Base-by-base conservation (phyloP, 2,888 invertebrate genomes). In the Blastobasis lacticolella region DNA sequence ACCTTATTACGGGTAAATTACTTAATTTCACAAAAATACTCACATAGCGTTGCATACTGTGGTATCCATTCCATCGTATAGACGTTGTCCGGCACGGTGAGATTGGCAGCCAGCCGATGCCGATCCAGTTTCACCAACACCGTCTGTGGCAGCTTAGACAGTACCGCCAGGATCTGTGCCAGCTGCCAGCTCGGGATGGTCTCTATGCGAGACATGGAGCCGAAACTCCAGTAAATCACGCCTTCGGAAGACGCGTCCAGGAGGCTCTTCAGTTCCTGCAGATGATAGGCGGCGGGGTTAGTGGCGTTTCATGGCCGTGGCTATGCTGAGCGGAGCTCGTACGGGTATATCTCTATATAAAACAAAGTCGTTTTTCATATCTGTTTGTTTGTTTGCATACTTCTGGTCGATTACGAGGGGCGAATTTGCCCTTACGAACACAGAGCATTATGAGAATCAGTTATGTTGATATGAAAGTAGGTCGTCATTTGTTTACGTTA, bases 181-280 rank as follows among this genome's bases (percentile, higher is more conserved):
- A 90, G 62, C 57, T 75, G 85, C 10, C 82, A 75, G 42, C 69
- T 71, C 0, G 90, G 86, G 56, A 91, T 88, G 0, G 88, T 87
- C 66, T 90, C 90, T 41, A 89, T 88, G 36, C 84, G 71, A 0
- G 91, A 77, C 86, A 91, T 89, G 5, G 91, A 91, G 7, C 91
- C 91, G 61, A 91, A 89, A 57, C 90, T 90, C 78, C 91, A 89
- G 65, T 89, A 91, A 52, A 91, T 88, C 37, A 90, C 82, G 9
- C 90, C 90, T 51, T 90, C 81, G 10, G 68, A 64, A 0, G 88
- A 83, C 38, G 76, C 77, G 59, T 89, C 87, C 51, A 90, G 57
- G 46, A 87, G 68, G 8, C 69, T 64, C 62, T 87, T 77, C 59
- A 90, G 71, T 9, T 86, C 80, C 89, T 89, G 58, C 23, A 3